Evolutionary conservation across 1,140 invertebrate genomes (phyloP), one percentile per base, ranked within the genome.

Genomic region (Lethocerus indicus): DNA sequence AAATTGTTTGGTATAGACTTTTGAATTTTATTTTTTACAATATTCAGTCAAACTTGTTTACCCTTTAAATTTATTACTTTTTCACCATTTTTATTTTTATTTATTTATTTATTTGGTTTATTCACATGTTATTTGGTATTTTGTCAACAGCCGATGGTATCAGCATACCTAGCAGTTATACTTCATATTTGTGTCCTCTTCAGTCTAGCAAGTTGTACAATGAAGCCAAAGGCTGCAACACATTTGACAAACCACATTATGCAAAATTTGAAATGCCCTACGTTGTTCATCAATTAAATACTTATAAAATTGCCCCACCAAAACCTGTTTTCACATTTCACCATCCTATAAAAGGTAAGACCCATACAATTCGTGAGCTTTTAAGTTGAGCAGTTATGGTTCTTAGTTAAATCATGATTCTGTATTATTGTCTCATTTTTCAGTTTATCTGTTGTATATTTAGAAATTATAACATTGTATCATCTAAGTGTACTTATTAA

Each of bases 251-350:
- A 56, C 67, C 68, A 57, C 60, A 65, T 32, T 58, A 74, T 56
- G 61, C 71, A 27, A 74, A 78, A 52, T 81, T 84, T 65, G 90
- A 96, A 69, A 88, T 79, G 52, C 80, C 87, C 1, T 97, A 92
- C 71, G 90, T 98, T 35, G 87, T 94, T 36, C 79, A 89, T 58
- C 73, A 96, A 46, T 87, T 90, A 61, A 97, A 93, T 67, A 83
- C 81, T 60, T 84, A 85, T 60, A 74, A 87, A 47, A 80, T 98
- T 54, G 81, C 78, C 45, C 67, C 74, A 37, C 77, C 86, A 3
- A 74, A 93, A 67, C 58, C 73, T 6, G 67, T 94, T 5, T 98
- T 97, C 62, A 82, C 76, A 45, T 98, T 97, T 62, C 59, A 68
- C 44, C 93, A 98, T 75, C 92, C 93, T 36, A 84, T 89, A 63